Base-by-base conservation (phyloP, 1,140 invertebrate genomes). In the Magallana gigas region DNA sequence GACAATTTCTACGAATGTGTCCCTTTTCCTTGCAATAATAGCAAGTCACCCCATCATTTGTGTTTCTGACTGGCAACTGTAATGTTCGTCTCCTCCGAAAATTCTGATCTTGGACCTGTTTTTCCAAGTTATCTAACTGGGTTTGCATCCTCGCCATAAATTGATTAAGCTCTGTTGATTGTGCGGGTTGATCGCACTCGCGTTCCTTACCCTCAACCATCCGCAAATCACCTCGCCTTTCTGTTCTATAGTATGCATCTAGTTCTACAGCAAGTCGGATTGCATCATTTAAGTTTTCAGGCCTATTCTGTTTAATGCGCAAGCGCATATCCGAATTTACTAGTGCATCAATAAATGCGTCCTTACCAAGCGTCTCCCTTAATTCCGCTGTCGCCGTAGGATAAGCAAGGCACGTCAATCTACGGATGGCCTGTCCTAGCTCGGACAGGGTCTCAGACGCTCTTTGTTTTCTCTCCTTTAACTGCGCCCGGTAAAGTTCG, bases 191-290 rank as follows among this genome's bases (percentile, higher is more conserved):
- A 23, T 23, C 23, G 23, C 23, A n/a, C n/a, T 80, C 36, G 71
- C 23, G 71, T 8, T 12, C 71, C 1, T 14, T 80, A 48, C n/a
- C 11, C 2, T 57, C 57, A 7, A 57, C 9, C 11, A n/a, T 18
- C 57, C 83, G n/a, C 1, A 36, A 59, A 18, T 84, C 57, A 16
- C 3, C 59, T 59, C 16, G n/a, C 18, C 16, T n/a, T 16, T 84
- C 83, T 8, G 83, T 58, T 59, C 59, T 84, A 58, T 84, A 59
- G 23, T 59, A 84, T 3, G 83, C 58, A n/a, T 64, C 58, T 14
- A 84, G n/a, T 11, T 84, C 83, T 7, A 84, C 82, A 5, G 57
- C 82, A 4, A 83, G 82, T 18, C 82, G 59, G 18, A 83, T 83
- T 58, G 82, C 57, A 58, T 83, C 60, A 68, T 56, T 85, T 14